Percentiles rank a stretch among this genome's conserved stretches.
Evolutionary conservation across 1,140 invertebrate species (phyloP).

Genomic region (Drosophila tani): DNA sequence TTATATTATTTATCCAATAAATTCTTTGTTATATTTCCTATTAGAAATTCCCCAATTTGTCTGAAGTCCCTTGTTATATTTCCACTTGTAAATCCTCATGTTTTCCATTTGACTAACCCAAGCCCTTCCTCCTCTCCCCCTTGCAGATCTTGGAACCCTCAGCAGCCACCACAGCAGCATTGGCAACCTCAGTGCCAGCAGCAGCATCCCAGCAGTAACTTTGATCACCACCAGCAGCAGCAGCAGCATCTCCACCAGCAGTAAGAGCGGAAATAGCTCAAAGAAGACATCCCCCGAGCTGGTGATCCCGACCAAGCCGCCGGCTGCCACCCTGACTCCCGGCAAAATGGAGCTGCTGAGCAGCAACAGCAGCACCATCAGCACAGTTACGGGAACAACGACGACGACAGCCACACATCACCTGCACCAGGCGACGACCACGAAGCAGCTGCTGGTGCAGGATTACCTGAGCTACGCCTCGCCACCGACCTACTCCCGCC

Average conservation of each 20-base stretch:
- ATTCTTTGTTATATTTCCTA: neutral
- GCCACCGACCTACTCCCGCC: conserved; percentile 87
- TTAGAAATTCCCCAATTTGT: conserved; percentile 9
- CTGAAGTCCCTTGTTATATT: neutral
- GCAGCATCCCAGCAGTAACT: conserved; percentile 38
- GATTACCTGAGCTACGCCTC: conserved; percentile 81
- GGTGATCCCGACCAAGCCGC: conserved; percentile 16
- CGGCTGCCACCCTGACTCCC: conserved; percentile 21
- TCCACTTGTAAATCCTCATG: conserved; percentile 43
- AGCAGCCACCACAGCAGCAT: conserved; percentile 62
- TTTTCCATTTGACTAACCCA: conserved; percentile 61
- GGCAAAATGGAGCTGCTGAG: conserved; percentile 80
- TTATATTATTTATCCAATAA: too few species aligned
- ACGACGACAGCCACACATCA: conserved; percentile 47
- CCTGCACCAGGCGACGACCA: conserved; percentile 49
- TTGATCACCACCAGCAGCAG: conserved; percentile 25
- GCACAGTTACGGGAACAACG: conserved; percentile 10
- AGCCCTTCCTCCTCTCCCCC: conserved; percentile 11
- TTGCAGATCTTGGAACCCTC: conserved; percentile 75
- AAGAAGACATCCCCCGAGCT: conserved; percentile 20
- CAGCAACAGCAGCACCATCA: conserved; percentile 52
- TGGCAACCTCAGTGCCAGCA: conserved; percentile 21
- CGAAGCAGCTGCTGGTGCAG: conserved; percentile 76
- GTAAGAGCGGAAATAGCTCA: neutral
- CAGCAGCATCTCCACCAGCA: conserved; percentile 9